Base-by-base conservation (phyloP, 2,113 vertebrate species). In the Nothoprocta pentlandii region DNA sequence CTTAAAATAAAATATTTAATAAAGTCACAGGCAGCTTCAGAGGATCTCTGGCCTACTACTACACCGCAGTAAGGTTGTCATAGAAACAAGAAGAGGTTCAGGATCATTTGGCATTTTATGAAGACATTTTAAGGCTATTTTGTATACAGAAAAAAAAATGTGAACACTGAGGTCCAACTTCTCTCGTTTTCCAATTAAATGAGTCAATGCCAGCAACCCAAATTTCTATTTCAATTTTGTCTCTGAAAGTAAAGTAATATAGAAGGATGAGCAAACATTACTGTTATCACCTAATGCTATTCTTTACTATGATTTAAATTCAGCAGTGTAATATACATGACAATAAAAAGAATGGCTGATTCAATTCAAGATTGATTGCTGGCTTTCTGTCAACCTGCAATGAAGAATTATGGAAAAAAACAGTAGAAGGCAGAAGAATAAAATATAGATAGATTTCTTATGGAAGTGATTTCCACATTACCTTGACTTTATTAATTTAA, bases 101-200 rank as follows among this genome's bases (percentile, higher is more conserved):
- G 82, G 89, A 96, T 94, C 88, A 85, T 95, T 95, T 86, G 62
- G 68, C 49, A 85, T 89, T 94, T 96, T 95, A 96, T 89, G 80
- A 80, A 90, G 82, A 88, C 47, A 87, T 90, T 94, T 93, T 85
- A 91, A 92, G 91, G 80, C 69, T 80, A 83, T 94, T 95, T 92
- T 69, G 91, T 70, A 25, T 41, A 80, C 39, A 54, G 44, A 44
- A 74, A 90, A 49, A 39, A 49, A 80, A 80, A 47, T 10, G 67
- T 16, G 58, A 94, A 87, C 42, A 76, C 49, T 44, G 63, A 80
- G 46, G 32, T 82, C 42, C 46, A 41, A 42, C 75, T 84, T 88
- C 51, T 77, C 67, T 54, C 78, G 25, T 94, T 91, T 93, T 87
- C 36, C 47, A 84, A 77, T 90, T 89, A 83, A 92, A 89, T 0